These are phyloP conservation scores for Agrochola macilenta DNA, from an alignment of 2,888 invertebrate genomes.

Conservation along the genomic window DNA sequence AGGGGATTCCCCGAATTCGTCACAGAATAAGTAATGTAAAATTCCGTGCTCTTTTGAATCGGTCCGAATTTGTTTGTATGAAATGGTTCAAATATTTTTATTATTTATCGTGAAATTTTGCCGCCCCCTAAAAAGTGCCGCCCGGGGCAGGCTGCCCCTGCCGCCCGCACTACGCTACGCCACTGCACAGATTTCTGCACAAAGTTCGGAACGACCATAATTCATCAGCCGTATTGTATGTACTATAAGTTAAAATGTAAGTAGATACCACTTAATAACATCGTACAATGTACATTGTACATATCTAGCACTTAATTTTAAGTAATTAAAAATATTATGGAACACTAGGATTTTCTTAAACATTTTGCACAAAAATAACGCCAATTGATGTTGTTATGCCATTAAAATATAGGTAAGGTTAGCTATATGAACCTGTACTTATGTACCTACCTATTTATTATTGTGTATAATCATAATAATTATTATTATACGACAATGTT, in stretches of 20 bases:
- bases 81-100: too few relatives aligned
- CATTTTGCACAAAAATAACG: conserved; percentile 65
- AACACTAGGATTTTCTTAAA: conserved; percentile 42
- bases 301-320: conserved; percentile 17
- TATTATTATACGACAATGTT: neutral
- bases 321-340: conserved; percentile 23
- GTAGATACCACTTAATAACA: conserved; percentile 8
- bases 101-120: too few relatives aligned
- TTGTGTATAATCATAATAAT: conserved; percentile 13
- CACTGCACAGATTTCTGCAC: neutral
- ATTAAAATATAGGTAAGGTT: conserved; percentile 32
- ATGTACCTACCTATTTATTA: neutral
- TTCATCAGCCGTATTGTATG: neutral
- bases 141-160: too few relatives aligned
- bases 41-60: too few relatives aligned
- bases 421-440: neutral
- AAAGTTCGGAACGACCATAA: neutral
- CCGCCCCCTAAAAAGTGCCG: too few relatives aligned
- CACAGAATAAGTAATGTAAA: too few relatives aligned
- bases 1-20: too few relatives aligned
- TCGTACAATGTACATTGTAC: conserved; percentile 39
- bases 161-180: too few relatives aligned
- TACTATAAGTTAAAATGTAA: neutral
- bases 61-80: too few relatives aligned
- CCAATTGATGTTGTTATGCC: conserved; percentile 69